phyloP scores from a whole-genome alignment of 2,113 vertebrate species.

The Cyprinodon variegatus region DNA sequence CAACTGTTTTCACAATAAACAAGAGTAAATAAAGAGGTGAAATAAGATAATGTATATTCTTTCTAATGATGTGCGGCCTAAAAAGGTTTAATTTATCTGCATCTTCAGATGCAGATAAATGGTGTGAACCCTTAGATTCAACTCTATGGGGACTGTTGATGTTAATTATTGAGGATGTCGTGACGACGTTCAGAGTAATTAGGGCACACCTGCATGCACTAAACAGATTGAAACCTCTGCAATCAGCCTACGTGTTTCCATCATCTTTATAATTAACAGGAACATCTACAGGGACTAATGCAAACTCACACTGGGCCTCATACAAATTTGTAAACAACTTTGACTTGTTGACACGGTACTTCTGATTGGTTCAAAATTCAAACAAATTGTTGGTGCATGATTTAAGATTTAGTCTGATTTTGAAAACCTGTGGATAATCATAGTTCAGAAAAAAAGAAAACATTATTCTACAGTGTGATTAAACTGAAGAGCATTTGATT shows the following conservation, averaged over 20 bases:
- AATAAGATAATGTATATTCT: not conserved
- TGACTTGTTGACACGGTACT: too few species aligned
- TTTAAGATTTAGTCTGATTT: too few species aligned
- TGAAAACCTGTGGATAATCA: too few species aligned
- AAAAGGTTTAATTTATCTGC: not conserved
- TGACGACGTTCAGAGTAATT: not conserved
- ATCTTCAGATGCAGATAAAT: not conserved
- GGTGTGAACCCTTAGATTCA: not conserved
- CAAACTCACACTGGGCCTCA: not conserved
- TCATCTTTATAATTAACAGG: not conserved
- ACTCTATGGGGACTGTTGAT: not conserved
- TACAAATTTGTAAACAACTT: too few species aligned
- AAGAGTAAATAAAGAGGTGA: not conserved
- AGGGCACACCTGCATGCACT: not conserved
- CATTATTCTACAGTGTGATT: too few species aligned
- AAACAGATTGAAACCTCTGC: not conserved
- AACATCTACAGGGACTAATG: not conserved
- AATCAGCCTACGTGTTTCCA: not conserved
- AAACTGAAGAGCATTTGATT: constrained; percentile 3
- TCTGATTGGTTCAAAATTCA: too few species aligned
- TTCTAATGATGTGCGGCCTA: not conserved
- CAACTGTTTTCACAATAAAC: not conserved
- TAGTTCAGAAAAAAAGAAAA: too few species aligned
- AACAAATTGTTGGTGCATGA: too few species aligned
- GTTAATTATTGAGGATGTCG: not conserved